Evolutionary conservation across 2,888 invertebrate genomes (phyloP).

Genomic region (Cantharis nigra): DNA sequence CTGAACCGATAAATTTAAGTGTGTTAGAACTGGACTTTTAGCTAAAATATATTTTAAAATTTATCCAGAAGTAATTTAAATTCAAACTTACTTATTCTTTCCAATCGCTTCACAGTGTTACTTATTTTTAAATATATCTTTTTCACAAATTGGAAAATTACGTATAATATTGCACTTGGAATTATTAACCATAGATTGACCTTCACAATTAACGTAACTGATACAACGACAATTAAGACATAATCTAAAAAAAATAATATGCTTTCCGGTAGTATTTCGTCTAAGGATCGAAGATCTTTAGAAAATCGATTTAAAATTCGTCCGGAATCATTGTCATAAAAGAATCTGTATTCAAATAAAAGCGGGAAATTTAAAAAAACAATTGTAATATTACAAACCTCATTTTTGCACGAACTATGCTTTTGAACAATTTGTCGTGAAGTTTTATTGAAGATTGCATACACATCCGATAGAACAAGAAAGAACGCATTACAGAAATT

Average conservation of each 20-base stretch:
- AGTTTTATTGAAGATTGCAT: constrained; percentile 78
- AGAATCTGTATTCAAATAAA: constrained; percentile 60
- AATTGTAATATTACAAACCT: too few species aligned
- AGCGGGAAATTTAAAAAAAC: too few species aligned
- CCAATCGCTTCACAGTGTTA: constrained; percentile 78
- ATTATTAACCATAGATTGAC: too few species aligned
- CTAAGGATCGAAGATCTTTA: constrained; percentile 81
- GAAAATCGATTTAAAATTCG: constrained; percentile 86
- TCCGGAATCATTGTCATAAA: constrained; percentile 83
- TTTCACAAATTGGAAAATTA: constrained; percentile 55
- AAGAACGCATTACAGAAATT: constrained; percentile 61
- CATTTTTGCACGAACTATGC: constrained; percentile 80
- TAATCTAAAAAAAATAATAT: not conserved
- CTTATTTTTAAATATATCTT: constrained; percentile 79
- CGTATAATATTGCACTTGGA: too few species aligned
- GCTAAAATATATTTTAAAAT: constrained; percentile 61
- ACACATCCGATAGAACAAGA: constrained; percentile 68
- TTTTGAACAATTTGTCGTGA: constrained; percentile 82
- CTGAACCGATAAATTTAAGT: constrained; percentile 84
- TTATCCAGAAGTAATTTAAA: too few species aligned
- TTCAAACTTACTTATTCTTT: constrained; percentile 72
- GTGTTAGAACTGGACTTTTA: constrained; percentile 92
- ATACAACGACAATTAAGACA: too few species aligned
- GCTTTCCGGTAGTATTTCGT: constrained; percentile 64
- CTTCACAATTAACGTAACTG: too few species aligned